These are phyloP conservation scores for Diarsia rubi DNA, from an alignment of 2,888 invertebrate genomes.

Conservation along the genomic window DNA sequence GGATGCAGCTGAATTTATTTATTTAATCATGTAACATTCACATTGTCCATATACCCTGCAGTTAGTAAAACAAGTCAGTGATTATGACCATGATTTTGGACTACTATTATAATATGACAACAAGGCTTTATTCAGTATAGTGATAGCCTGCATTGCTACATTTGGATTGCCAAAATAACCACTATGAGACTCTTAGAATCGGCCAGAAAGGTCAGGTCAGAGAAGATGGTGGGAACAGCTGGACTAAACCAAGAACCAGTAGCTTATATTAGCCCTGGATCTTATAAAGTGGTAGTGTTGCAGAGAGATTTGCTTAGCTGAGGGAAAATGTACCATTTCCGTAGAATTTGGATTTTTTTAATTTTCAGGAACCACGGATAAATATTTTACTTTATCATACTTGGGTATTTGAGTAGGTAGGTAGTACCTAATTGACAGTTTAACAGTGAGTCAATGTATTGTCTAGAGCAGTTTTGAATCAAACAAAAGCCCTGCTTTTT, in stretches of 20 bases:
- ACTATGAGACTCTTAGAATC: not conserved
- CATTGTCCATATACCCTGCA: not conserved
- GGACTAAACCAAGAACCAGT: not conserved
- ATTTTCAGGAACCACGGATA: not conserved
- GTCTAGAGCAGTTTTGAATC: slow-evolving; percentile 41
- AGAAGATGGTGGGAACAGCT: not conserved
- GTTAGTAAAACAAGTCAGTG: not conserved
- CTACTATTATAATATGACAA: not conserved
- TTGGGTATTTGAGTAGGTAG: not conserved
- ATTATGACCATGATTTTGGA: not conserved
- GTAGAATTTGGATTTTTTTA: not conserved
- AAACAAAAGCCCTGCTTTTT: slow-evolving; percentile 59
- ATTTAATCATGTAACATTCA: too few relatives aligned
- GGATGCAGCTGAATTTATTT: too few relatives aligned
- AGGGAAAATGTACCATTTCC: not conserved
- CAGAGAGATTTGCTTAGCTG: not conserved
- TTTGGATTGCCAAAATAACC: not conserved
- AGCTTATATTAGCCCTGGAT: not conserved
- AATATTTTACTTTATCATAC: not conserved
- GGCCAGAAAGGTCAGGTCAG: not conserved
- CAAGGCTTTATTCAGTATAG: not conserved
- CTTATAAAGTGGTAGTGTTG: not conserved
- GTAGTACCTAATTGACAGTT: slow-evolving; percentile 11
- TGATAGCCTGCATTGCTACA: not conserved
- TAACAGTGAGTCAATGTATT: slow-evolving; percentile 53